Evolutionary conservation across 2,888 invertebrate genomes (phyloP).

Genomic region (Cryptus viduatorius): DNA sequence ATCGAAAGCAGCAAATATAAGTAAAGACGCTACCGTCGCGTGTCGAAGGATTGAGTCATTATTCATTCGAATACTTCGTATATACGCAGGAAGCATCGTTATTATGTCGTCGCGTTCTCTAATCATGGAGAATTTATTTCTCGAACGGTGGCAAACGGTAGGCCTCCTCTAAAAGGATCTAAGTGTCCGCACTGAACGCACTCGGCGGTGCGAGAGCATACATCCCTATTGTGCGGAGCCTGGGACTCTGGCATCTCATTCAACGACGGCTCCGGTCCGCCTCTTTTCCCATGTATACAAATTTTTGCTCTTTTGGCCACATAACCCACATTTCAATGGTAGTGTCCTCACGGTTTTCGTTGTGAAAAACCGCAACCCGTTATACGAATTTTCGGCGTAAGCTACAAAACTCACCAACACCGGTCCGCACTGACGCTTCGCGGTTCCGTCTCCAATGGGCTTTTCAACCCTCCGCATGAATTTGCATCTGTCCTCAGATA

Average conservation of each 20-base stretch:
- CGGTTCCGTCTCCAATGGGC: conserved; percentile 28
- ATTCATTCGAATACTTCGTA: conserved; percentile 9
- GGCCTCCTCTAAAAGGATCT: conserved; percentile 72
- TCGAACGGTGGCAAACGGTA: conserved; percentile 15
- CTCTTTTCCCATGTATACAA: conserved; percentile 82
- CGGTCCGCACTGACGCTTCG: neutral
- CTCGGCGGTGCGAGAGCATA: conserved; percentile 49
- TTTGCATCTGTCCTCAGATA: conserved; percentile 65
- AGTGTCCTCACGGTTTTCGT: conserved; percentile 55
- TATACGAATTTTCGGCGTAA: conserved; percentile 79
- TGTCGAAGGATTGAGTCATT: conserved; percentile 46
- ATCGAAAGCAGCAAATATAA: too few relatives aligned
- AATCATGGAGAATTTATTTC: conserved; percentile 81
- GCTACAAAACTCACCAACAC: conserved; percentile 13
- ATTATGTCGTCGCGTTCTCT: conserved; percentile 75
- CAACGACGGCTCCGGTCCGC: conserved; percentile 47
- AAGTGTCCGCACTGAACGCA: conserved; percentile 54
- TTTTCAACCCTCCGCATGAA: conserved; percentile 45
- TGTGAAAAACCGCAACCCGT: conserved; percentile 81
- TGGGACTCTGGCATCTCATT: conserved; percentile 59
- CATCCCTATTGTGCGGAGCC: conserved; percentile 51
- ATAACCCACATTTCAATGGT: conserved; percentile 84
- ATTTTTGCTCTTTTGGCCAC: conserved; percentile 83
- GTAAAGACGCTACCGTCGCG: neutral
- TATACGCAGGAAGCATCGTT: conserved; percentile 67